phyloP scores from a whole-genome alignment of 1,140 invertebrate species.

The Papilio polyxenes region DNA sequence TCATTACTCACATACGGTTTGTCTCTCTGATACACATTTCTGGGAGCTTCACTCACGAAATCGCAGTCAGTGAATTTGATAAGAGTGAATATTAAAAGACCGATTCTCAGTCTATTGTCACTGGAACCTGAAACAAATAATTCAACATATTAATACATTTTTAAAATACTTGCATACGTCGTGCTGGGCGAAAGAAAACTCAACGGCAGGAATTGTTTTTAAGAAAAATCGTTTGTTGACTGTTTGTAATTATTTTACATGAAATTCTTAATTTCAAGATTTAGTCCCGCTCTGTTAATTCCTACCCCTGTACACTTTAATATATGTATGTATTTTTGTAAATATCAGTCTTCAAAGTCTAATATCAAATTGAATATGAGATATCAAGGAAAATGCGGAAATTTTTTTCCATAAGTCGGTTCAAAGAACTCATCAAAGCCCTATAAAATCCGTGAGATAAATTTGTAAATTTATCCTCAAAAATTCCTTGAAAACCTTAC shows the following conservation, averaged over 20 bases:
- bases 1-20: constrained; percentile 50
- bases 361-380: background rate
- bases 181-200: no score
- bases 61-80: constrained; percentile 64
- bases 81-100: constrained; percentile 53
- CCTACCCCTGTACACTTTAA: no score
- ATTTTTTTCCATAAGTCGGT: background rate
- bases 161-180: background rate
- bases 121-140: constrained; percentile 44
- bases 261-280: background rate
- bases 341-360: no score
- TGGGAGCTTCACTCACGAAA: constrained; percentile 59
- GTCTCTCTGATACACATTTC: constrained; percentile 57
- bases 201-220: no score
- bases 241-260: background rate
- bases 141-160: background rate
- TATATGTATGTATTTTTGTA: no score
- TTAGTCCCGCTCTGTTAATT: background rate
- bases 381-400: background rate
- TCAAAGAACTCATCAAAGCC: background rate
- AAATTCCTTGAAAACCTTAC: background rate
- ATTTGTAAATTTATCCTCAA: background rate
- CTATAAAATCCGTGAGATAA: background rate
- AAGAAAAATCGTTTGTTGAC: no score
- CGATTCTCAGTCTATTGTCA: constrained; percentile 50